Base-by-base conservation (phyloP, 2,888 invertebrate species). In the Lithophane leautieri region DNA sequence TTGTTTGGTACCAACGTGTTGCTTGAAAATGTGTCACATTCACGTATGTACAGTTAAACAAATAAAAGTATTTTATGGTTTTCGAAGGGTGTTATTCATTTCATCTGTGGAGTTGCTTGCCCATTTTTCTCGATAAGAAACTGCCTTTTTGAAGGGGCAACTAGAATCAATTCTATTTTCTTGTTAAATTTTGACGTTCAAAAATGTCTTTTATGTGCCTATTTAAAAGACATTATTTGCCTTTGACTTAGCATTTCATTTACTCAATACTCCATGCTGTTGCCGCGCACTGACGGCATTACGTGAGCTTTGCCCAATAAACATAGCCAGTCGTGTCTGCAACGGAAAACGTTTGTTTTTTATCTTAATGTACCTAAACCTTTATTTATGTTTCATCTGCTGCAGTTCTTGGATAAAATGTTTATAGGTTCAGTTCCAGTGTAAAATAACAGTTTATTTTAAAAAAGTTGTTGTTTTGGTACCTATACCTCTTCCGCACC, bases 301-400 rank as follows among this genome's bases (percentile, higher is more conserved):
- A 85, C 83, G 73, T 62, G 78, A 73, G 60, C 66, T 62, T 73
- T 69, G 25, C 54, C 52, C 74, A 69, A 86, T 86, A 87, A 87
- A 86, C 78, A 68, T 70, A 25, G 70, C 42, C 68, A 50, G 67
- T 71, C 75, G 85, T 78, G 82, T 78, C 63, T 47, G 72, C 74
- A 73, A n/a, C 71, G 78, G 87, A 77, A 76, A 80, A 72, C 80
- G 73, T 85, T 61, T 61, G 73, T 84, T 84, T 69, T 69, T 52
- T 72, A 42, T 80, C 47, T 84, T 84, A 80, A 72, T 84, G 66
- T 72, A 75, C 28, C 50, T 61, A 75, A 76, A 73, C 70, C 60
- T 81, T 63, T 81, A 83, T 79, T 74, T 74, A 73, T 62, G 52
- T 78, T 60, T 52, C 12, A 71, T 79, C 56, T 62, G 42, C 19